Base-by-base conservation (phyloP, 2,113 vertebrate species). In the Cryptotis parvus region DNA sequence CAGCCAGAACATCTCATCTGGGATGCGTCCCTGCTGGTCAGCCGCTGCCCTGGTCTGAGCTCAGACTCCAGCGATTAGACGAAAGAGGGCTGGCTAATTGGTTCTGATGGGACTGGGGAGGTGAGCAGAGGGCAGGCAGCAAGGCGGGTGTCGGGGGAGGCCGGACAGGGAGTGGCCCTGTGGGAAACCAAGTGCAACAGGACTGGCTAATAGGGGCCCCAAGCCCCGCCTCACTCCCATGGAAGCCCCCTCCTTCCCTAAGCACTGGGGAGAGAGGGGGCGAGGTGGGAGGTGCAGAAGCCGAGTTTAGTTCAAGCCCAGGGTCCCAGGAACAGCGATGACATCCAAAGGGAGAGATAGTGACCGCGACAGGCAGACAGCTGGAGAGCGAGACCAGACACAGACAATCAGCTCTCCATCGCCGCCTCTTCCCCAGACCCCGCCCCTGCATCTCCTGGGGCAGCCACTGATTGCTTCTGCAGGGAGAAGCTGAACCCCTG, bases 21-120 rank as follows among this genome's bases (percentile, higher is more conserved):
- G 75, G 90, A 39, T 63, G 73, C 33, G 27, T 6, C 39, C 43
- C 90, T 16, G 55, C 45, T 84, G 90, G 95, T 91, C 92, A 82
- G 58, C 33, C 63, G 39, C 26, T 9, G 39, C 20, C 0, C 63
- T 31, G 93, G 90, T 69, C 80, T 72, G 73, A 92, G 94, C 94
- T 95, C 94, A 95, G 96, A 83, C 91, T 95, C 88, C 92, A 8
- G 35, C 90, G 95, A 93, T 94, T 84, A 95, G 95, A 96, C 96
- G 96, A 96, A 79, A 96, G 94, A 61, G 86, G 88, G 83, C 91
- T 78, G 92, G 86, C 91, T 96, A 96, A 97, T 97, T 96, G 95
- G 95, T 93, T 94, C 95, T 90, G 95, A 94, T 95, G 94, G 87
- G 87, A 75, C 84, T 68, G 90, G 87, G 87, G 75, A 93, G 85